Evolutionary conservation across 2,797 vertebrate genomes (phyloP), one percentile per base, ranked within the genome.

Genomic region (Muscicapa striata): DNA sequence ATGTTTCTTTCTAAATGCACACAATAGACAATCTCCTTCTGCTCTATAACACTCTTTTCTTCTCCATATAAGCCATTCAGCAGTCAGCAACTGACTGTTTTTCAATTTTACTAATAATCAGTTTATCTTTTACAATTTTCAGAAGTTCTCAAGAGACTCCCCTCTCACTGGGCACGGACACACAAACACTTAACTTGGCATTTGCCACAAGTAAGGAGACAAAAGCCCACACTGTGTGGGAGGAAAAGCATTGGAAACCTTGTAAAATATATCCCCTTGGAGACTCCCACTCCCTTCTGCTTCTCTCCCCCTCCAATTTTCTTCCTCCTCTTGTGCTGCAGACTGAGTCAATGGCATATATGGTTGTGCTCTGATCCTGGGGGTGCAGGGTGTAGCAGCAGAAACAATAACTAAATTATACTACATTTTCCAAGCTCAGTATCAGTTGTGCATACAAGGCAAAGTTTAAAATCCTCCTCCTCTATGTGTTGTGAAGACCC

Each of bases 381-480:
- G 49, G 29, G n/a, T 24, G 46, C 84, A 84, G 83, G 21, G 16
- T 67, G 29, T 1, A 74, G 79, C 87, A 78, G 51, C 79, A 93
- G 49, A 66, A 91, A 88, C 76, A 96, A 93, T 84, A 76, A 66
- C 43, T 32, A 36, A 73, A 55, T 45, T 54, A 38, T 5, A 16
- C 26, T 8, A 9, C 22, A 45, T 78, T 82, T 83, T 57, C 36
- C 49, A 46, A 78, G 29, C 64, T 69, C 45, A 69, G 1, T 81
- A 66, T 84, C 83, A 72, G 46, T 69, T 93, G 70, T 88, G 90
- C 89, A 86, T 94, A 95, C 61, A 91, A 96, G 94, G 87, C 58
- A 88, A 95, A 80, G 75, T 59, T 40, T 32, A 59, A 70, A 70
- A 26, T 16, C n/a, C 32, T 75, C 10, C 49, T 78, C 15, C 69